phyloP scores from a whole-genome alignment of 1,140 invertebrate species.

The Leptopilina clavipes region DNA sequence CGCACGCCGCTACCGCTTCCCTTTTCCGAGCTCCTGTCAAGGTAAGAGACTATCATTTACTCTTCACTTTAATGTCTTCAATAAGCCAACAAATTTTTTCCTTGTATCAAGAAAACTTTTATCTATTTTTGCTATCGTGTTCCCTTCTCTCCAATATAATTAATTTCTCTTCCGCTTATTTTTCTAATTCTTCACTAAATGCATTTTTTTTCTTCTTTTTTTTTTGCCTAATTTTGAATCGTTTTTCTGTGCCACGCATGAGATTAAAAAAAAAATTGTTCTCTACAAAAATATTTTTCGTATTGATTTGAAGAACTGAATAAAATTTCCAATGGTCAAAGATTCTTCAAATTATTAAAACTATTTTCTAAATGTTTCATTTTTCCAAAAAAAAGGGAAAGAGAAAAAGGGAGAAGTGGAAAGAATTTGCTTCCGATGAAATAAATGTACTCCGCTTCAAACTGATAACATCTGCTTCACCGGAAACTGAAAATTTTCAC shows the following conservation, averaged over 20 bases:
- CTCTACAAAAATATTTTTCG: not conserved
- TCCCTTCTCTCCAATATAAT: too few relatives aligned
- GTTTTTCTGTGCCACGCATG: too few relatives aligned
- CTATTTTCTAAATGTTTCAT: not conserved
- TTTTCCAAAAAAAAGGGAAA: too few relatives aligned
- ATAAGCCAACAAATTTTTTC: not conserved
- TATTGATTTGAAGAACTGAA: constrained; percentile 5
- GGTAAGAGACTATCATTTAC: constrained; percentile 60
- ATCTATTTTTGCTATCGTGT: too few relatives aligned
- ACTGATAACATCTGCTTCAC: constrained; percentile 15
- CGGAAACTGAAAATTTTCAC: constrained; percentile 16
- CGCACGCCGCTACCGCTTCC: constrained; percentile 55
- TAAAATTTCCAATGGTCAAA: not conserved
- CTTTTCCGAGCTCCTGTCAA: constrained; percentile 68
- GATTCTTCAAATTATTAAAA: not conserved
- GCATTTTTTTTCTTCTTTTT: too few relatives aligned
- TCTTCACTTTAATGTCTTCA: constrained; percentile 37
- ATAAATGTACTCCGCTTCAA: not conserved
- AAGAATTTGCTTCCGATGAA: constrained; percentile 8
- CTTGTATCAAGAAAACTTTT: not conserved
- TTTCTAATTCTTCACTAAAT: too few relatives aligned
- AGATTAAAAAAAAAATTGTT: not conserved
- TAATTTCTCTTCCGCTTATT: too few relatives aligned
- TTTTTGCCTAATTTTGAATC: too few relatives aligned
- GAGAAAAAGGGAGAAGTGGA: too few relatives aligned